These are phyloP conservation scores for Scaeva pyrastri DNA, from an alignment of 2,888 invertebrate species.

Conservation along the genomic window DNA sequence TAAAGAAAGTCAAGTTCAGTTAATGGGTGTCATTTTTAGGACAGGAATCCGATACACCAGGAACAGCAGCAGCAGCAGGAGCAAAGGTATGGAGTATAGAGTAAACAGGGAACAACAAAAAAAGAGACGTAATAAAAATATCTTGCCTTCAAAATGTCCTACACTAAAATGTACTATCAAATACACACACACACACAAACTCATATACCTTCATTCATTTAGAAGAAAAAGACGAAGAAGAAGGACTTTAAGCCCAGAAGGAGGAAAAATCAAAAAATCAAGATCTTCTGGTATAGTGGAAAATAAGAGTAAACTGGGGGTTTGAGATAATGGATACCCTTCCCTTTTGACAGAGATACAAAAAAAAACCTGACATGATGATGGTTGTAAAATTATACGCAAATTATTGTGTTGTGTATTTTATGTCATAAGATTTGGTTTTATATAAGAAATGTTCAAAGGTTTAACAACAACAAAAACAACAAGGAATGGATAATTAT, in stretches of 20 bases:
- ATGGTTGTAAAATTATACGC: constrained; percentile 26
- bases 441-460: not conserved
- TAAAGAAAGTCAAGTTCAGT: constrained; percentile 73
- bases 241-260: constrained; percentile 50
- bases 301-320: constrained; percentile 43
- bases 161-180: not conserved
- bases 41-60: constrained; percentile 67
- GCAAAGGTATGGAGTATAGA: constrained; percentile 16
- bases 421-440: constrained; percentile 4
- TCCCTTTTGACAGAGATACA: not conserved
- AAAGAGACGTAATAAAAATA: constrained; percentile 29
- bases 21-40: constrained; percentile 74
- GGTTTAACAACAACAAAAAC: not conserved
- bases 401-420: not conserved
- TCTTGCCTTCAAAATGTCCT: constrained; percentile 39
- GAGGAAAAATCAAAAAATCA: constrained; percentile 36
- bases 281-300: constrained; percentile 20
- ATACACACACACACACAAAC: constrained; percentile 8
- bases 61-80: too few species aligned
- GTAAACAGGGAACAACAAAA: constrained; percentile 6
- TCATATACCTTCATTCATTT: not conserved
- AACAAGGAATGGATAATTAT: not conserved
- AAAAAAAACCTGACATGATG: not conserved
- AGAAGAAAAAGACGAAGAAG: not conserved
- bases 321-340: constrained; percentile 34